Evolutionary conservation across 2,888 invertebrate genomes (phyloP).

Genomic region (Drosophila villosipedis): DNA sequence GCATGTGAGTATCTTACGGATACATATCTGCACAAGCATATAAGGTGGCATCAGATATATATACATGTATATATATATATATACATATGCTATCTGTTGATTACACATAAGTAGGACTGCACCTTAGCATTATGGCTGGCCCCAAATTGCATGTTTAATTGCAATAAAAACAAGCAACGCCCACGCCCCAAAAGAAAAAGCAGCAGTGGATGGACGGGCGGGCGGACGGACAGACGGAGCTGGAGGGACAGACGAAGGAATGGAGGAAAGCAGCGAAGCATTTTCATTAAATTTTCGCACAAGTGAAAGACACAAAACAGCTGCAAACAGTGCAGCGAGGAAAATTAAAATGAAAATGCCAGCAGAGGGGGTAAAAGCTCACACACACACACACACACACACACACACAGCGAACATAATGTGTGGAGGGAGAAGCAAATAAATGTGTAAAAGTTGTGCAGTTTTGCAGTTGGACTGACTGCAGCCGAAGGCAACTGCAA

Average conservation of each 20-base stretch:
- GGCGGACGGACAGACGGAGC: accelerated
- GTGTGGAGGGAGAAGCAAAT: slow-evolving; percentile 6
- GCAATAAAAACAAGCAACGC: slow-evolving; percentile 67
- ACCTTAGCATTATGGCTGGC: slow-evolving; percentile 69
- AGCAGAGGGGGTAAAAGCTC: slow-evolving; percentile 28
- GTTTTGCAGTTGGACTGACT: slow-evolving; percentile 3
- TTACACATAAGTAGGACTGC: slow-evolving; percentile 49
- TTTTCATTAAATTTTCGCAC: slow-evolving; percentile 72
- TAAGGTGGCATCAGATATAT: background rate
- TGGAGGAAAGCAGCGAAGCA: slow-evolving; percentile 45
- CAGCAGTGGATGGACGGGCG: background rate
- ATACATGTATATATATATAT: background rate
- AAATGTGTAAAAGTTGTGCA: slow-evolving; percentile 21
- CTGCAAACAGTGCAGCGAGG: slow-evolving; percentile 52
- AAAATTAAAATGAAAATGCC: slow-evolving; percentile 52
- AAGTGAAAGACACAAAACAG: slow-evolving; percentile 74
- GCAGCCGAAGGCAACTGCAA: slow-evolving; percentile 15
- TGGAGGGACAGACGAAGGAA: background rate
- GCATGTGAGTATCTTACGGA: slow-evolving; percentile 16
- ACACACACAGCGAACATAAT: background rate
- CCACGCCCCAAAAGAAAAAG: slow-evolving; percentile 44
- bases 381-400: background rate
- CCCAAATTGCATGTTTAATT: slow-evolving; percentile 79
- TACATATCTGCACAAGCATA: background rate
- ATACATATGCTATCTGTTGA: slow-evolving; percentile 16